phyloP scores from a whole-genome alignment of 2,113 vertebrate species.

The Odocoileus hemionus region DNA sequence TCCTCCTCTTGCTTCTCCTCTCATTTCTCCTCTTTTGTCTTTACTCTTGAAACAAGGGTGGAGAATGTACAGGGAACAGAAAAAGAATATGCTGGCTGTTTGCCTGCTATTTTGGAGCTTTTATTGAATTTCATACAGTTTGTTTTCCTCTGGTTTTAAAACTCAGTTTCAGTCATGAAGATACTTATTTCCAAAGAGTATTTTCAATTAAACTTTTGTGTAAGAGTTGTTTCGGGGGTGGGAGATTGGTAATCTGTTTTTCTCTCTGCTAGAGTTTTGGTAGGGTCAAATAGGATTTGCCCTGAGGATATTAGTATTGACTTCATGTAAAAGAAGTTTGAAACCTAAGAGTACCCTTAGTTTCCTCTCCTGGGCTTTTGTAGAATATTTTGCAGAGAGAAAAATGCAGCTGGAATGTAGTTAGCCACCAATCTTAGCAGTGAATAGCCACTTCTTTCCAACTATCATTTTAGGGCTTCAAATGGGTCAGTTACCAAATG shows the following conservation, averaged over 20 bases:
- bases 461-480: not conserved
- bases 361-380: conserved; percentile 42
- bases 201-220: conserved; percentile 33
- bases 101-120: not conserved
- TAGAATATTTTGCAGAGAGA: conserved; percentile 30
- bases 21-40: not conserved
- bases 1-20: not conserved
- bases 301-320: not conserved
- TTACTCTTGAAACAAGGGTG: not conserved
- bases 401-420: not conserved
- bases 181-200: conserved; percentile 43
- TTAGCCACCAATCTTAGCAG: not conserved
- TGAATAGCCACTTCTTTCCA: not conserved
- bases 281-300: not conserved
- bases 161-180: not conserved
- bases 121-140: conserved; percentile 26
- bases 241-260: conserved; percentile 1
- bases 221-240: not conserved
- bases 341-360: conserved; percentile 37
- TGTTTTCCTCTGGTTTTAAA: conserved; percentile 16
- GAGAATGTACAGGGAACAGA: not conserved
- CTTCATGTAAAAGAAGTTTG: conserved; percentile 39
- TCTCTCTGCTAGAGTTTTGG: not conserved
- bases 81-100: conserved; percentile 36
- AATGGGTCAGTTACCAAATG: not conserved